Evolutionary conservation across 2,113 vertebrate genomes (phyloP).

Genomic region (Colossoma macropomum): DNA sequence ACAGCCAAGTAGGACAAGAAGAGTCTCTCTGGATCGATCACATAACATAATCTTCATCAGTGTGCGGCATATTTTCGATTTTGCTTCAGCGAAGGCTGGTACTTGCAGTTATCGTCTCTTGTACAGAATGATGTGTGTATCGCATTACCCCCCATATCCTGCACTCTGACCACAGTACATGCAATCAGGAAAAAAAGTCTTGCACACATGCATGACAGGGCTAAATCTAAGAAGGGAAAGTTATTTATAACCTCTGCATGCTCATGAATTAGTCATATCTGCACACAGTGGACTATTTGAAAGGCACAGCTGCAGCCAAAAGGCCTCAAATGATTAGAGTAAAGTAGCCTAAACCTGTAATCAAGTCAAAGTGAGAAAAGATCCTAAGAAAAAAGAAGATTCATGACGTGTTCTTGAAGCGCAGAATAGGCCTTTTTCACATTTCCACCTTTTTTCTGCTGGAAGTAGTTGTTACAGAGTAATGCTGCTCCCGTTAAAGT

Average conservation of each 20-base stretch:
- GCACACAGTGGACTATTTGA: too few species aligned
- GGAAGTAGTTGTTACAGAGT: too few species aligned
- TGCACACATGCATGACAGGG: background rate
- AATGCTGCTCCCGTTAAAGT: too few species aligned
- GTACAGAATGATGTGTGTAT: conserved; percentile 52
- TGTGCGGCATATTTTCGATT: background rate
- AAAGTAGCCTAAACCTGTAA: too few species aligned
- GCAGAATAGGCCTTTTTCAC: too few species aligned
- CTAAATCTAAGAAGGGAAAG: background rate
- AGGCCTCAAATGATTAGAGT: too few species aligned
- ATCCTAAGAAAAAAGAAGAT: too few species aligned
- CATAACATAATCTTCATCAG: conserved; percentile 12
- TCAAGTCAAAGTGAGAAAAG: too few species aligned
- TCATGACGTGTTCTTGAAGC: too few species aligned
- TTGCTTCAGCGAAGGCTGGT: background rate
- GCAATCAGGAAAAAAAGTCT: conserved; percentile 21
- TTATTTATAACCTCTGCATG: background rate
- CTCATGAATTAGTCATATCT: too few species aligned
- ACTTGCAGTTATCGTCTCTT: conserved; percentile 3
- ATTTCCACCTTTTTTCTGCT: too few species aligned
- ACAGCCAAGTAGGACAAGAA: background rate
- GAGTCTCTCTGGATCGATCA: background rate
- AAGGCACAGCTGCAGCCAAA: too few species aligned
- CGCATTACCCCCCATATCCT: conserved; percentile 30
- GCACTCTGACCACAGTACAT: conserved; percentile 53